Conservation (phyloP, 2,113 vertebrate species). For the Vicugna pacos region DNA sequence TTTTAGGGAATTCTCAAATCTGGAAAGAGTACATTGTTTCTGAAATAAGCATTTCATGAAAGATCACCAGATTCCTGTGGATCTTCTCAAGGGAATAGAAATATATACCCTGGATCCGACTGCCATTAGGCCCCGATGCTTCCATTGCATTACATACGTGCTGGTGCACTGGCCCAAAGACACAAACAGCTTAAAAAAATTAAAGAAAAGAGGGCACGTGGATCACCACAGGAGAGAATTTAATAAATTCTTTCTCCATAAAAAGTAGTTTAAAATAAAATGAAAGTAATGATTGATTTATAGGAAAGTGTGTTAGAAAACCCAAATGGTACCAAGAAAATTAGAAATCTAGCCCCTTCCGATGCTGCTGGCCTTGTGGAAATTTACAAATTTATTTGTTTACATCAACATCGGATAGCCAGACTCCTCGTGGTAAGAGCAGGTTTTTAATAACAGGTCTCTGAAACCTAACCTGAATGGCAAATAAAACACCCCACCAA, state of each 20-base stretch:
- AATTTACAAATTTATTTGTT: background rate
- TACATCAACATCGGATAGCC: background rate
- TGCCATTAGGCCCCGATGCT: constrained; percentile 43
- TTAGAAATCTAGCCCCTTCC: background rate
- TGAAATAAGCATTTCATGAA: constrained; percentile 27
- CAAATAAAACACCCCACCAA: background rate
- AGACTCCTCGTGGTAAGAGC: background rate
- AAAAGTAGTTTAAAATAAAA: constrained; percentile 45
- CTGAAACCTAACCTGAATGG: constrained; percentile 10
- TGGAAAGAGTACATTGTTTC: background rate
- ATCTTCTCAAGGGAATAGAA: background rate
- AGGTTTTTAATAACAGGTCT: background rate
- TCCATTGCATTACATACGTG: background rate
- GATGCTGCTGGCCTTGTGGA: background rate
- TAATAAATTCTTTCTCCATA: background rate
- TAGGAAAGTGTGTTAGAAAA: constrained; percentile 18
- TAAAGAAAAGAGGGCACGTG: background rate
- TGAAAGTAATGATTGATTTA: constrained; percentile 17
- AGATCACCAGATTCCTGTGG: background rate
- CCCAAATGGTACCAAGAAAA: background rate
- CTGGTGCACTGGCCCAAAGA: background rate
- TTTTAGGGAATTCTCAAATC: background rate
- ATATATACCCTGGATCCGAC: background rate
- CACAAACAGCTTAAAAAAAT: constrained; percentile 27
- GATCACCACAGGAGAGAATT: background rate